Evolutionary conservation across 2,888 invertebrate genomes (phyloP).

Genomic region (Embidobia sp.): DNA sequence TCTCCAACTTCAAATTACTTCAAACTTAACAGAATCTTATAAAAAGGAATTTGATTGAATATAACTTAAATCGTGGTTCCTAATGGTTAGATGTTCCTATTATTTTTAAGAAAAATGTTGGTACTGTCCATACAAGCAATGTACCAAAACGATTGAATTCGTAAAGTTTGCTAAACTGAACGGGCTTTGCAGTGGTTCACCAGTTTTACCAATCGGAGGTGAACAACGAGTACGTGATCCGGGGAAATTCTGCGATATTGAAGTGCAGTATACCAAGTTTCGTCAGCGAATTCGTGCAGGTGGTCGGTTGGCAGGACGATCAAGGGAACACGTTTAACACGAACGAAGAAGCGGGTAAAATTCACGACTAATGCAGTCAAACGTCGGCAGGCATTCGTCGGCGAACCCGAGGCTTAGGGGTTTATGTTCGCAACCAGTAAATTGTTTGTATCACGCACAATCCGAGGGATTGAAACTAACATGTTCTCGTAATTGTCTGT

Average conservation of each 20-base stretch:
- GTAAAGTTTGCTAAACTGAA: background rate
- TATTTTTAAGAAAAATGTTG: no score
- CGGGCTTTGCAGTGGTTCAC: constrained; percentile 87
- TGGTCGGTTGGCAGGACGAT: constrained; percentile 89
- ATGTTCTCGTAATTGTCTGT: constrained; percentile 18
- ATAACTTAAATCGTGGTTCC: no score
- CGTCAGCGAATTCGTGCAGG: constrained; percentile 94
- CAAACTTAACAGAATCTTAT: no score
- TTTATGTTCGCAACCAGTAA: constrained; percentile 57
- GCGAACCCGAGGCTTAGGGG: constrained; percentile 27
- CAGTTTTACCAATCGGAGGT: constrained; percentile 95
- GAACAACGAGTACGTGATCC: constrained; percentile 94
- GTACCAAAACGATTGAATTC: no score
- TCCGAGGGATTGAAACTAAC: no score
- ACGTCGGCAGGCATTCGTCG: constrained; percentile 44
- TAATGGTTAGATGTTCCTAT: no score
- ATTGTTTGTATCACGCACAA: background rate
- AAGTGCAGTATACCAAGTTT: constrained; percentile 95
- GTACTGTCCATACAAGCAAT: no score
- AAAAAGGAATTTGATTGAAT: no score
- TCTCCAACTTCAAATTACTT: no score
- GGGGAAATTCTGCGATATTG: constrained; percentile 92
- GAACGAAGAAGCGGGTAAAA: constrained; percentile 76
- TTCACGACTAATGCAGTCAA: background rate
- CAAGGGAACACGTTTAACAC: constrained; percentile 81